Percentiles rank a stretch among this genome's conserved stretches.
phyloP scores from a whole-genome alignment of 2,888 invertebrate species.

The Eueremaeus valkanovi region DNA sequence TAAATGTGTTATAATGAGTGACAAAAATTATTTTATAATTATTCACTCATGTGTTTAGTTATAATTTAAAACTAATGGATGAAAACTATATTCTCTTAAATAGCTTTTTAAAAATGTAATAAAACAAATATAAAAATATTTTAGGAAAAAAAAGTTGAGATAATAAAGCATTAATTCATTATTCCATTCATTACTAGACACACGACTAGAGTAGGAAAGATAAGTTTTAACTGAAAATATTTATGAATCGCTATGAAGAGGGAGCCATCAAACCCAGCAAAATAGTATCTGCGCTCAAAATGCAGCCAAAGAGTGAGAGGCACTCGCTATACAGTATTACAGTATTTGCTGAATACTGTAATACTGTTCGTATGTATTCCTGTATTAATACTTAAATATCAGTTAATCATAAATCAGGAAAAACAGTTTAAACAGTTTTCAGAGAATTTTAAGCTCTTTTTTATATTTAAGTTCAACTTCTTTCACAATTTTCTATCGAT shows the following conservation, averaged over 20 bases:
- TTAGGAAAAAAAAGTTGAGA: not conserved
- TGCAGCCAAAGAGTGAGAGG: not conserved
- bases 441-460: not conserved
- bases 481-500: not conserved
- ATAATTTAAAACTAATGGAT: too few relatives aligned
- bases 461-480: too few relatives aligned
- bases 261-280: constrained; percentile 17
- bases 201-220: not conserved
- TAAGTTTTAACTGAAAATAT: not conserved
- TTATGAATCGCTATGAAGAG: constrained; percentile 18
- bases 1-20: too few relatives aligned
- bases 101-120: not conserved
- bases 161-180: not conserved
- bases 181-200: not conserved
- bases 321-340: too few relatives aligned
- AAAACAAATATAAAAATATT: not conserved
- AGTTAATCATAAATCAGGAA: not conserved
- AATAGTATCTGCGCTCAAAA: not conserved
- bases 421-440: not conserved
- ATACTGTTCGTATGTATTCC: not conserved
- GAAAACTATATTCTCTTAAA: too few relatives aligned
- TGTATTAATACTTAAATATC: not conserved
- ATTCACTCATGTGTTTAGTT: too few relatives aligned
- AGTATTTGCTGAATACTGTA: not conserved
- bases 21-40: too few relatives aligned